Percentiles rank a stretch among this genome's conserved stretches.
phyloP scores from a whole-genome alignment of 2,888 invertebrate genomes.

The Hyles lineata region DNA sequence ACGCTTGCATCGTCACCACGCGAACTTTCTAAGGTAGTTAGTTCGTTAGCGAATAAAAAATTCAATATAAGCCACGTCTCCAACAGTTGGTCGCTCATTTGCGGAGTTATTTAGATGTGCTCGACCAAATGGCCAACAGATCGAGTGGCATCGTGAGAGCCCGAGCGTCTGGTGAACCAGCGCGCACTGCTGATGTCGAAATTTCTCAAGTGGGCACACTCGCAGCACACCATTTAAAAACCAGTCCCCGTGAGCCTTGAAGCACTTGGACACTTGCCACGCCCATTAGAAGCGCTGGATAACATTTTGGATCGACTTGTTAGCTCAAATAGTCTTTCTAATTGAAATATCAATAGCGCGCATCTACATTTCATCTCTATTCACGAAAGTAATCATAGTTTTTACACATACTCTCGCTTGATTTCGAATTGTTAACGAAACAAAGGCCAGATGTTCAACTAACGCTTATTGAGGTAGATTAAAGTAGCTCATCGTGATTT shows the following conservation, averaged over 20 bases:
- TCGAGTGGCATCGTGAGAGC: slow-evolving; percentile 51
- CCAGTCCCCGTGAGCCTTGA: slow-evolving; percentile 73
- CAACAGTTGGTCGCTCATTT: slow-evolving; percentile 36
- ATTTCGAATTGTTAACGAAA: slow-evolving; percentile 38
- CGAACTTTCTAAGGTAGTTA: slow-evolving; percentile 15
- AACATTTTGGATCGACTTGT: slow-evolving; percentile 48
- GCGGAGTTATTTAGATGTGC: slow-evolving; percentile 40
- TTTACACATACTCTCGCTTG: not conserved
- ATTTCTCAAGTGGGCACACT: slow-evolving; percentile 70
- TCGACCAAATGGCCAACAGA: slow-evolving; percentile 53
- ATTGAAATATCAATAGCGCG: slow-evolving; percentile 40
- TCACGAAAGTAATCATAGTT: not conserved
- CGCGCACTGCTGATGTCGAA: slow-evolving; percentile 66
- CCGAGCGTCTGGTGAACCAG: slow-evolving; percentile 48
- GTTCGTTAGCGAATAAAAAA: not conserved
- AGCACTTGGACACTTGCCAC: slow-evolving; percentile 77
- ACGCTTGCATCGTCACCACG: not conserved
- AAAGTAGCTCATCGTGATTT: slow-evolving; percentile 67
- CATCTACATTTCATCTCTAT: slow-evolving; percentile 29
- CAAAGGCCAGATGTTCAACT: slow-evolving; percentile 67
- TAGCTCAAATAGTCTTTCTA: slow-evolving; percentile 45
- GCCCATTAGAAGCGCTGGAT: slow-evolving; percentile 68
- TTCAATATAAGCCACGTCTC: slow-evolving; percentile 4
- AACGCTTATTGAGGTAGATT: slow-evolving; percentile 69
- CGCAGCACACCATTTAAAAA: slow-evolving; percentile 72